phyloP scores from a whole-genome alignment of 2,888 invertebrate genomes.

The Lasioglossum morio region DNA sequence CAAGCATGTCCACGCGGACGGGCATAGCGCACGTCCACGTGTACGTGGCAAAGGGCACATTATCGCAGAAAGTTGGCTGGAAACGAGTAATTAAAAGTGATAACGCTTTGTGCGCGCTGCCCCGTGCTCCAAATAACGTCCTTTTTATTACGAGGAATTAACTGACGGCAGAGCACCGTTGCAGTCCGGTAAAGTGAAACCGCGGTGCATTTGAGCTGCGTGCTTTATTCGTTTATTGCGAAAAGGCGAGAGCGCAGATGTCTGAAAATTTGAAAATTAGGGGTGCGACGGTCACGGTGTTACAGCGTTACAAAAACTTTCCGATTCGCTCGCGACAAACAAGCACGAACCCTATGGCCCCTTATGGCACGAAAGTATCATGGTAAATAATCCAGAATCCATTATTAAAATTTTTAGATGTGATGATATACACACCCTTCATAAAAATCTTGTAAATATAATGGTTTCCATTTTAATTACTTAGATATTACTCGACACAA shows the following conservation, averaged over 20 bases:
- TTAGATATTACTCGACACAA: not conserved
- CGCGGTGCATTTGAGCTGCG: conserved; percentile 24
- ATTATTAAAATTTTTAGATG: not conserved
- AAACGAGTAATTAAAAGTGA: conserved; percentile 57
- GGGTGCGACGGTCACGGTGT: conserved; percentile 13
- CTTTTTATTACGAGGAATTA: conserved; percentile 46
- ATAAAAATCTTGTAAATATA: not conserved
- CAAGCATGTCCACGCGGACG: not conserved
- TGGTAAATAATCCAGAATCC: not conserved
- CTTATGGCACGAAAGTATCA: not conserved
- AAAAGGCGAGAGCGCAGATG: conserved; percentile 2
- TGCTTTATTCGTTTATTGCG: conserved; percentile 28
- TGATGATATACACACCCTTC: not conserved
- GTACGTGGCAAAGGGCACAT: conserved; percentile 26
- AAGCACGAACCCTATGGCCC: not conserved
- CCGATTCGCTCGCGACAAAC: not conserved
- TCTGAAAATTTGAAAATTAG: conserved; percentile 35
- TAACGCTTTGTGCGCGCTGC: conserved; percentile 46
- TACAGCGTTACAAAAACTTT: not conserved
- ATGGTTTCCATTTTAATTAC: not conserved
- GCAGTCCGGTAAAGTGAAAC: conserved; percentile 7
- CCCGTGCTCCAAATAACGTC: conserved; percentile 32
- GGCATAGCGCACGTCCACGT: conserved; percentile 7
- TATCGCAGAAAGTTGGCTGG: conserved; percentile 31
- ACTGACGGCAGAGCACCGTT: not conserved